Evolutionary conservation across 2,888 invertebrate species (phyloP).

Genomic region (Heliconius cydno): DNA sequence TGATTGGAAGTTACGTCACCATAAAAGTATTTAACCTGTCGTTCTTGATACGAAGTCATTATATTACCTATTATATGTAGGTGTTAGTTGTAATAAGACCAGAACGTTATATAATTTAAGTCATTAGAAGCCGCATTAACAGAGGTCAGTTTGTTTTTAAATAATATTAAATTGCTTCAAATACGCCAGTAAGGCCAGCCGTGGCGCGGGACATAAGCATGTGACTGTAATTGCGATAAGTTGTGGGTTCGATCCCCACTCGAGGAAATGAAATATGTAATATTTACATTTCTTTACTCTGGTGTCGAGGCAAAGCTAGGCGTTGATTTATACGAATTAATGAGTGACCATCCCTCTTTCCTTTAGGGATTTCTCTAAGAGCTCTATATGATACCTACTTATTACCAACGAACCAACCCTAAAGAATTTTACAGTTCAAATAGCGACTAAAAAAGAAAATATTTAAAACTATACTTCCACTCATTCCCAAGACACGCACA

Average conservation of each 20-base stretch:
- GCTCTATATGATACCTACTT: neutral
- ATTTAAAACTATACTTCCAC: neutral
- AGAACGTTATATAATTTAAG: conserved; percentile 3
- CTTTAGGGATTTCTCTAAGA: neutral
- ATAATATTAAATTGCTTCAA: neutral
- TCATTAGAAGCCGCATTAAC: neutral
- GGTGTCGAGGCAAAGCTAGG: neutral
- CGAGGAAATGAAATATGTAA: neutral
- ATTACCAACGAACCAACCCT: neutral
- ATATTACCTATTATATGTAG: neutral
- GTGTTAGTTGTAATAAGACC: conserved; percentile 1
- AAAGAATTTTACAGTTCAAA: conserved; percentile 8
- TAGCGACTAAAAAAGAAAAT: neutral
- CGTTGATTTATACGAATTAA: neutral
- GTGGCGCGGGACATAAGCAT: neutral
- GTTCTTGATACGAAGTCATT: conserved; percentile 30
- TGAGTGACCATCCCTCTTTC: neutral
- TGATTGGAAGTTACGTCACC: conserved; percentile 52
- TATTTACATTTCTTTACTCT: neutral
- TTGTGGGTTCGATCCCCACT: neutral
- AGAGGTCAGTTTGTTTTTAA: conserved; percentile 6
- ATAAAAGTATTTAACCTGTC: conserved; percentile 55
- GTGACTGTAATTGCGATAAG: neutral
- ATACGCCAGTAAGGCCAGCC: neutral
- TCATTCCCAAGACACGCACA: conserved; percentile 7